Base-by-base conservation (phyloP, 2,888 invertebrate genomes). In the Phortica magna region DNA sequence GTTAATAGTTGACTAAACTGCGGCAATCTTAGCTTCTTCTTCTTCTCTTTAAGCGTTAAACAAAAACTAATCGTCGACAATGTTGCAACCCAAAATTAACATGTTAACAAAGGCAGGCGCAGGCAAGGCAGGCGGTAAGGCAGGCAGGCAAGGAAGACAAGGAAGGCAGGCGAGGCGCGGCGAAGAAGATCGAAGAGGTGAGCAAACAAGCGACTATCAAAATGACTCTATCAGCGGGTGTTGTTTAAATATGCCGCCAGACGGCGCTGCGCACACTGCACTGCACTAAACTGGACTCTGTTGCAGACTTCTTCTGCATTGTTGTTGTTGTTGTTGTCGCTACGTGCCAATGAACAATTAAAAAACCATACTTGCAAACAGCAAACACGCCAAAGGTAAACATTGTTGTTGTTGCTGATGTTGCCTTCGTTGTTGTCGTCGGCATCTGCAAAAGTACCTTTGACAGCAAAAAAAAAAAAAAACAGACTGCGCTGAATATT, bases 261-360 rank as follows among this genome's bases (percentile, higher is more conserved):
- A 12, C 65, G n/a, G n/a, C 3, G 9, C 39, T 22, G 14, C 39
- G 12, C 7, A 43, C 7, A 55, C 14, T 7, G 1, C 55, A 55
- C 7, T 14, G 7, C n/a, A 55, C 14, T 17, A 7, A 9, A 55
- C 55, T 17, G 55, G n/a, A n/a, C n/a, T n/a, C n/a, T n/a, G n/a
- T n/a, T n/a, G n/a, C n/a, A n/a, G n/a, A n/a, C n/a, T n/a, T n/a
- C n/a, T n/a, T n/a, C 48, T 12, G 48, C 7, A 12, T 48, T 48
- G 48, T 48, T 12, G 10, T 48, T 48, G 10, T 59, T 48, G 17
- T 19, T 7, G 2, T n/a, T 14, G 48, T 19, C 43, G 65, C 65
- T 59, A 59, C 59, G 73, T 73, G 73, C 59, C 61, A 61, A 12
- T 39, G 55, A 71, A 71, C 71, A 71, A 71, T 71, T 71, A 71